Percentiles rank a stretch among this genome's conserved stretches.
Evolutionary conservation across 2,888 invertebrate genomes (phyloP).

Genomic region (Trichopoda pennipes): DNA sequence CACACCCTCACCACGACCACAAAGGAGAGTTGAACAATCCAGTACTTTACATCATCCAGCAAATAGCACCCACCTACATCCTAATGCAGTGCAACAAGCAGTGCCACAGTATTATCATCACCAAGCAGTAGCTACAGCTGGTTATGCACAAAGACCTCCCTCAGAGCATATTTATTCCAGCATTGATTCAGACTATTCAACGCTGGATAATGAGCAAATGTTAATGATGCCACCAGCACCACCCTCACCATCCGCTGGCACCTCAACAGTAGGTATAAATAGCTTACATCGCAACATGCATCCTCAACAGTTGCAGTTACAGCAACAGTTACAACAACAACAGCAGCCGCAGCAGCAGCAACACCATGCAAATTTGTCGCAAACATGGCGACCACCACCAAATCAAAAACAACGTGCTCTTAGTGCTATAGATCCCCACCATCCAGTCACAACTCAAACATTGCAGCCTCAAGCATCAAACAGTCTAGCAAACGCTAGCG

Average conservation of each 20-base stretch:
- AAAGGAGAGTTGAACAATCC: slow-evolving; percentile 78
- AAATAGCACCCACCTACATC: slow-evolving; percentile 73
- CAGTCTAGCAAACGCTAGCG: slow-evolving; percentile 70
- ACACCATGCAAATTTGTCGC: slow-evolving; percentile 72
- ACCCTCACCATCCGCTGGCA: slow-evolving; percentile 67
- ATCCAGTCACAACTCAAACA: slow-evolving; percentile 53
- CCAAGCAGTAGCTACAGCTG: slow-evolving; percentile 72
- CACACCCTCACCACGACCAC: slow-evolving; percentile 83
- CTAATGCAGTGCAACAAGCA: slow-evolving; percentile 64
- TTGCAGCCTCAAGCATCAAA: slow-evolving; percentile 67
- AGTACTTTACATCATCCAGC: slow-evolving; percentile 77
- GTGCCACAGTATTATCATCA: slow-evolving; percentile 76
- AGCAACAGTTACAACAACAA: slow-evolving; percentile 60
- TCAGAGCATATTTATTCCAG: slow-evolving; percentile 95
- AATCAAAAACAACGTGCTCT: slow-evolving; percentile 76
- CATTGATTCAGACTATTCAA: slow-evolving; percentile 91
- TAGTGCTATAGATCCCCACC: slow-evolving; percentile 65
- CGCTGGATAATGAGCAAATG: slow-evolving; percentile 80
- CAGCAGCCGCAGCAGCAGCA: slow-evolving; percentile 70
- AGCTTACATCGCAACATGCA: slow-evolving; percentile 72
- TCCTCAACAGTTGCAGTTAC: slow-evolving; percentile 70
- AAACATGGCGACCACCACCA: slow-evolving; percentile 81
- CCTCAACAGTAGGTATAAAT: slow-evolving; percentile 68
- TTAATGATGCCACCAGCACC: slow-evolving; percentile 79
- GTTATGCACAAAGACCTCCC: slow-evolving; percentile 83